Conservation (phyloP, 2,888 invertebrate species). For the Xanthostigma xanthostigma region DNA sequence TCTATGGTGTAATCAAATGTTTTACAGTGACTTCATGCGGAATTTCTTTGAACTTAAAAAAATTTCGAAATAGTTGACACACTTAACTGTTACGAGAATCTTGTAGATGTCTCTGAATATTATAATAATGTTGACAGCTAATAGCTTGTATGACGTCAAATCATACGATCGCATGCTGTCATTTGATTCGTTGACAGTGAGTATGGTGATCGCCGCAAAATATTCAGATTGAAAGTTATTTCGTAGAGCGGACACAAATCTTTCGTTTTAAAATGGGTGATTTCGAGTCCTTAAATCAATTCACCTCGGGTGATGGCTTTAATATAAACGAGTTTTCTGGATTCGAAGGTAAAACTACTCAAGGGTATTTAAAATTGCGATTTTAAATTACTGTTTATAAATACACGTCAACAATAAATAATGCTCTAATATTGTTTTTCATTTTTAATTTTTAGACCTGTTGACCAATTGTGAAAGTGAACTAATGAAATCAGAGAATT, state of each 20-base stretch:
- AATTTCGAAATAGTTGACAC: no score
- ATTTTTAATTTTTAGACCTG: conserved; percentile 37
- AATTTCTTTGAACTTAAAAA: no score
- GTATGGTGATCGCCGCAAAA: conserved; percentile 15
- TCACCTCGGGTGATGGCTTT: conserved; percentile 38
- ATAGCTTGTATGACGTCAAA: conserved; percentile 32
- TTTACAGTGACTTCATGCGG: no score
- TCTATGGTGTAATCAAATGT: no score
- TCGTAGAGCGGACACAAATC: background rate
- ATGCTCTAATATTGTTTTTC: conserved; percentile 3
- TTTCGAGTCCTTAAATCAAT: conserved; percentile 22
- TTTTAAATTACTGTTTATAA: conserved; percentile 1
- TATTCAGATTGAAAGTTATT: conserved; percentile 4
- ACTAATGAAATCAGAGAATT: conserved; percentile 36
- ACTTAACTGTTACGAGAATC: no score
- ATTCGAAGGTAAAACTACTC: conserved; percentile 43
- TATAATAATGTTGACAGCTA: no score
- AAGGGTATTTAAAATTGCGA: conserved; percentile 5
- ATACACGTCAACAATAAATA: conserved; percentile 3
- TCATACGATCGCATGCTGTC: conserved; percentile 38
- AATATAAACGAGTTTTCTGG: conserved; percentile 51
- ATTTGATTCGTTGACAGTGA: conserved; percentile 37
- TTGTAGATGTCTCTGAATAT: no score
- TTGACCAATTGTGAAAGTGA: conserved; percentile 51
- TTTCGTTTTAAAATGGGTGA: conserved; percentile 24